Percentiles rank a stretch among this genome's conserved stretches.
These are phyloP conservation scores for Danaus melanippus DNA, from an alignment of 1,140 invertebrate species.

Conservation along the genomic window DNA sequence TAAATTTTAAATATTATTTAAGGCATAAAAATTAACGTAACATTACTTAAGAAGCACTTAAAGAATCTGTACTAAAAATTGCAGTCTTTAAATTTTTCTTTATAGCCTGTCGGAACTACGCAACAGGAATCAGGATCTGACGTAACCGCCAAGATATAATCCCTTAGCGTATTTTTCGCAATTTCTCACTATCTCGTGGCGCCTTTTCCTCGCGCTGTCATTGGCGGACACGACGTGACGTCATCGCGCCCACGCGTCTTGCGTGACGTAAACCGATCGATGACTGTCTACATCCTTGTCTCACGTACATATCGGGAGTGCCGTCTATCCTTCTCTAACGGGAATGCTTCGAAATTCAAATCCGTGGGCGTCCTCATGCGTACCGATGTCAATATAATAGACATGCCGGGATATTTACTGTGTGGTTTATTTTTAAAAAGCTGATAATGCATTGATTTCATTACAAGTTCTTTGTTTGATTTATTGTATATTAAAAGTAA, in stretches of 20 bases:
- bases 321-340: constrained; percentile 35
- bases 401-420: constrained; percentile 35
- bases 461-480: too few species aligned
- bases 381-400: constrained; percentile 43
- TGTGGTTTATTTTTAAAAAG: constrained; percentile 29
- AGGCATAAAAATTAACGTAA: too few species aligned
- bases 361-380: constrained; percentile 60
- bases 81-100: too few species aligned
- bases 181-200: constrained; percentile 44
- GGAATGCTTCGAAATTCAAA: constrained; percentile 56
- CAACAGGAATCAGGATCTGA: constrained; percentile 19
- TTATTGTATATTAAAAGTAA: too few species aligned
- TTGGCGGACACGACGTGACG: constrained; percentile 57
- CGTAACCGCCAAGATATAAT: constrained; percentile 28
- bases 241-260: constrained; percentile 64
- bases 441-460: too few species aligned
- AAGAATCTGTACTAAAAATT: too few species aligned
- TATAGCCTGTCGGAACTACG: too few species aligned
- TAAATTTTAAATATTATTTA: too few species aligned
- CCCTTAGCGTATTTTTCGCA: constrained; percentile 22
- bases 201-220: constrained; percentile 48
- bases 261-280: constrained; percentile 67
- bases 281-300: constrained; percentile 35
- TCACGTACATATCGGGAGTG: constrained; percentile 6
- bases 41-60: too few species aligned